phyloP scores from a whole-genome alignment of 2,888 invertebrate genomes.

The Agrochola circellaris region DNA sequence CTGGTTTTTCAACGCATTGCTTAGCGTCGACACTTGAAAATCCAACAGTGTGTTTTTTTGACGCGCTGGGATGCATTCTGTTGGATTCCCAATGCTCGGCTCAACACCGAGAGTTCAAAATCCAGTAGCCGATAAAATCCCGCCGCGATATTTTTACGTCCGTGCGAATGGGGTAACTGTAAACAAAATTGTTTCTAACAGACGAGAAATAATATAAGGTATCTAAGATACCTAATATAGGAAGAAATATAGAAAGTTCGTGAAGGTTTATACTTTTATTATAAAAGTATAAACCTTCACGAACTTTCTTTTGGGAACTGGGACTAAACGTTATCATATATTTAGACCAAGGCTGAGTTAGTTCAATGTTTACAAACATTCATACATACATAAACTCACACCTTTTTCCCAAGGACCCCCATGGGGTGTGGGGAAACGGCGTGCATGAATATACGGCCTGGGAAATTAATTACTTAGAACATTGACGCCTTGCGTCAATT shows the following conservation, averaged over 20 bases:
- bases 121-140: no score
- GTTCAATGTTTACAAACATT: constrained; percentile 13
- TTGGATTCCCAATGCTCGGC: no score
- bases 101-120: no score
- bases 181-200: not conserved
- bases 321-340: constrained; percentile 9
- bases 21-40: no score
- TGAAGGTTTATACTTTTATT: no score
- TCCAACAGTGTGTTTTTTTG: no score
- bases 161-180: no score
- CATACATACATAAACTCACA: not conserved
- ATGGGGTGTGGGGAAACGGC: not conserved
- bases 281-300: not conserved
- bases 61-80: no score
- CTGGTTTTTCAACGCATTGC: no score
- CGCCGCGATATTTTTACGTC: no score
- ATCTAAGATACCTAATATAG: no score
- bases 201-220: not conserved
- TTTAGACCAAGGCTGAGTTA: constrained; percentile 7
- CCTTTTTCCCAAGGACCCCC: constrained; percentile 2
- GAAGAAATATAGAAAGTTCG: no score
- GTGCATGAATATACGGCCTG: not conserved
- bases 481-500: not conserved
- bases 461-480: not conserved
- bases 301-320: not conserved